Percentiles rank a stretch among this genome's conserved stretches.
phyloP scores from a whole-genome alignment of 2,797 vertebrate species.

The Phoeniculus purpureus region DNA sequence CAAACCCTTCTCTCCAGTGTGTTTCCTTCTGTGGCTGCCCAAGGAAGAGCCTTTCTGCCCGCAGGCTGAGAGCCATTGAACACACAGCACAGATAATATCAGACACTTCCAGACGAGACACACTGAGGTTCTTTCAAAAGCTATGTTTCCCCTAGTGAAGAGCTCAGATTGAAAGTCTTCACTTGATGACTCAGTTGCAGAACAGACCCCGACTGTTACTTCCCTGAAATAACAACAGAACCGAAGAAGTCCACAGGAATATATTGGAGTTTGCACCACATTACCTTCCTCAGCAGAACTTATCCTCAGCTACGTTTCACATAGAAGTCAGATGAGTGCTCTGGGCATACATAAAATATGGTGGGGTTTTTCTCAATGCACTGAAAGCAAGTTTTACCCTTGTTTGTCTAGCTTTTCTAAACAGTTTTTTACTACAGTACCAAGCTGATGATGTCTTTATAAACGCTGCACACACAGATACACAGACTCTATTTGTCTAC shows the following conservation, averaged over 20 bases:
- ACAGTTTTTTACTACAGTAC: background rate
- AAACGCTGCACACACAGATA: background rate
- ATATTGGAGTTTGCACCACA: slow-evolving; percentile 14
- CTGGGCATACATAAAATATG: background rate
- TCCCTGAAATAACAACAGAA: slow-evolving; percentile 9
- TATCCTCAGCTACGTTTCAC: background rate
- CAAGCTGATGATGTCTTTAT: background rate
- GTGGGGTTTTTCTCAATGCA: background rate
- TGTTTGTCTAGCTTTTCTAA: background rate
- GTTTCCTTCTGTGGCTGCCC: slow-evolving; percentile 62
- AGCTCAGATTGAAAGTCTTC: slow-evolving; percentile 42
- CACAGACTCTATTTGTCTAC: background rate
- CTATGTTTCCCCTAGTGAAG: background rate
- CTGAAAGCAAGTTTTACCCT: background rate
- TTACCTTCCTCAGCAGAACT: background rate
- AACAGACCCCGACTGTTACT: slow-evolving; percentile 26
- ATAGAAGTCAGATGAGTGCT: background rate
- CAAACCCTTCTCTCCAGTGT: slow-evolving; percentile 33
- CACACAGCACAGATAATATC: slow-evolving; percentile 38
- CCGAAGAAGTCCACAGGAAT: background rate
- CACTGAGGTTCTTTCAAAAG: slow-evolving; percentile 34
- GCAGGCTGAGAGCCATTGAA: slow-evolving; percentile 41
- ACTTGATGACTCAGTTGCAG: background rate
- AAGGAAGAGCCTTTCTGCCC: slow-evolving; percentile 55
- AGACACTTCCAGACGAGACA: slow-evolving; percentile 37